These are phyloP conservation scores for Heliconius hewitsoni DNA, from an alignment of 1,140 invertebrate species.

Conservation along the genomic window DNA sequence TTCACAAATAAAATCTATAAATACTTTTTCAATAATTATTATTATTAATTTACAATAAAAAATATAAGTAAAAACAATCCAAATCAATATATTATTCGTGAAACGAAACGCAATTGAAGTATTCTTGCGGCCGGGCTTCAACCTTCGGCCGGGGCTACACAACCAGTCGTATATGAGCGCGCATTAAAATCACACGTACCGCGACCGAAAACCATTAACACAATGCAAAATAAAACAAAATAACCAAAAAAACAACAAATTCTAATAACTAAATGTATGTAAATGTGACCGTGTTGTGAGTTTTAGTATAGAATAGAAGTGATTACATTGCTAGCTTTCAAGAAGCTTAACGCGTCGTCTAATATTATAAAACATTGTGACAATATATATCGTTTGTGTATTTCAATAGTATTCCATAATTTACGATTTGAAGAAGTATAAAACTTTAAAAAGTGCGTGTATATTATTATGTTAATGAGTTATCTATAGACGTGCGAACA, in stretches of 20 bases:
- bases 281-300: slow-evolving; percentile 22
- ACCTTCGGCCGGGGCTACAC: slow-evolving; percentile 61
- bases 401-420: slow-evolving; percentile 57
- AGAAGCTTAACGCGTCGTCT: slow-evolving; percentile 61
- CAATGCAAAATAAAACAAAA: slow-evolving; percentile 66
- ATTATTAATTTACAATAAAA: background rate
- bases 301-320: background rate
- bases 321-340: slow-evolving; percentile 17
- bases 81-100: slow-evolving; percentile 49
- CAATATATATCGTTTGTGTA: slow-evolving; percentile 68
- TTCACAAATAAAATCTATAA: background rate
- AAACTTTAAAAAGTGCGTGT: slow-evolving; percentile 34
- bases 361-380: slow-evolving; percentile 72
- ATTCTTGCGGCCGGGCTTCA: slow-evolving; percentile 59
- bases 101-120: slow-evolving; percentile 63
- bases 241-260: slow-evolving; percentile 57
- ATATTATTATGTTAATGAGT: slow-evolving; percentile 73
- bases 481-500: slow-evolving; percentile 75
- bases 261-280: slow-evolving; percentile 45
- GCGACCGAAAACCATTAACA: slow-evolving; percentile 18
- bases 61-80: slow-evolving; percentile 7
- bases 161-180: slow-evolving; percentile 61
- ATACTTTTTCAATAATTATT: background rate
- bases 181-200: slow-evolving; percentile 34
- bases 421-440: background rate